Percentiles rank a stretch among this genome's conserved stretches.
phyloP scores from a whole-genome alignment of 2,888 invertebrate species.

The Acheta domesticus region DNA sequence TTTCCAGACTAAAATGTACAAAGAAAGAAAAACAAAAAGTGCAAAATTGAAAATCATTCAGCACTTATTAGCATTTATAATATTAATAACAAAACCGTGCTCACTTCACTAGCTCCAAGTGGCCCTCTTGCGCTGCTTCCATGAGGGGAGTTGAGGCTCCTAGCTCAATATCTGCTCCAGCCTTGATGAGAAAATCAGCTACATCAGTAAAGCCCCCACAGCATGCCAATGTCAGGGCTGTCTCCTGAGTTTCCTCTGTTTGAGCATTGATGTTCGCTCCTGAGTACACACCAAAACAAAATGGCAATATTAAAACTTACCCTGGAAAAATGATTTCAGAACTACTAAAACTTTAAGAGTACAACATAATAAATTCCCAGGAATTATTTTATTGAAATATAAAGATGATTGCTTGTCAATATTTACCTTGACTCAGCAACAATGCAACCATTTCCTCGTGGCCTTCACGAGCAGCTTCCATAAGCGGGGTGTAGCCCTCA shows the following conservation, averaged over 20 bases:
- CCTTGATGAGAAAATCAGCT: slow-evolving; percentile 90
- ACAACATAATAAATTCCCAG: too few species aligned
- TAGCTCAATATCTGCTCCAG: slow-evolving; percentile 90
- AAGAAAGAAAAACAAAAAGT: too few species aligned
- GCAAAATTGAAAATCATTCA: too few species aligned
- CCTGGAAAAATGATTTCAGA: slow-evolving; percentile 20
- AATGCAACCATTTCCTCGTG: slow-evolving; percentile 98
- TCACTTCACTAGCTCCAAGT: slow-evolving; percentile 75
- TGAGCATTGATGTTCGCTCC: slow-evolving; percentile 96
- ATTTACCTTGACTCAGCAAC: slow-evolving; percentile 75
- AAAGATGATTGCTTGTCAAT: background rate
- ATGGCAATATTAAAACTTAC: slow-evolving; percentile 20
- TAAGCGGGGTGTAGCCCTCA: slow-evolving; percentile 97
- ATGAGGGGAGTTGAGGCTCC: slow-evolving; percentile 96
- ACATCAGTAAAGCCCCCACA: slow-evolving; percentile 94
- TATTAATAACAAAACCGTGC: too few species aligned
- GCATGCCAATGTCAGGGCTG: slow-evolving; percentile 88
- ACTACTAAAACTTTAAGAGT: background rate
- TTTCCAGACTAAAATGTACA: too few species aligned
- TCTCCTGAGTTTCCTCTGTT: slow-evolving; percentile 98
- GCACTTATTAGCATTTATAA: too few species aligned
- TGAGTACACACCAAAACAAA: slow-evolving; percentile 38
- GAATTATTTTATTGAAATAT: too few species aligned
- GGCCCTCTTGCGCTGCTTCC: slow-evolving; percentile 98
- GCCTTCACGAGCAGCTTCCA: slow-evolving; percentile 98